Percentiles rank a stretch among this genome's conserved stretches.
phyloP scores from a whole-genome alignment of 2,797 vertebrate species.

The Salarias fasciatus region DNA sequence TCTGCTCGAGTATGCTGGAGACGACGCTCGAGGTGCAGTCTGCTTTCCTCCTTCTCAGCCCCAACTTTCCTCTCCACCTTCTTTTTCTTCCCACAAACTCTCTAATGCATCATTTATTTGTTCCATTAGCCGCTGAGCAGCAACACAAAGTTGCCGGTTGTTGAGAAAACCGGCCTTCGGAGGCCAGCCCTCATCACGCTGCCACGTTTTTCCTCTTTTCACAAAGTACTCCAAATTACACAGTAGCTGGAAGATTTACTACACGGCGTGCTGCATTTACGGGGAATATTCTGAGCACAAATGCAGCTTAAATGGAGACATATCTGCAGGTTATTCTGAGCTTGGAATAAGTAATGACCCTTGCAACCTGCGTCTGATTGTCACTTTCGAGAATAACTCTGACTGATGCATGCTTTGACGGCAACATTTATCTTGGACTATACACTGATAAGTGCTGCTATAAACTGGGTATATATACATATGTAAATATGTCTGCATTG shows the following conservation, averaged over 20 bases:
- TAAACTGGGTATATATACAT: slow-evolving; percentile 4
- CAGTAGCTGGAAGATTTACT: slow-evolving; percentile 25
- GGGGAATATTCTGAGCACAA: slow-evolving; percentile 7
- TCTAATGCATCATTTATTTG: slow-evolving; percentile 64
- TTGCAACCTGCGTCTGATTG: slow-evolving; percentile 5
- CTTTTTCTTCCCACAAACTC: slow-evolving; percentile 17
- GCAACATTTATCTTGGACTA: slow-evolving; percentile 16
- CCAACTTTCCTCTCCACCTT: slow-evolving; percentile 1
- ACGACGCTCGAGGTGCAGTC: slow-evolving; percentile 5
- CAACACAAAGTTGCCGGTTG: slow-evolving; percentile 21
- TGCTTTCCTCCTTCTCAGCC: too few species aligned
- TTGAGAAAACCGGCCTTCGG: slow-evolving; percentile 26
- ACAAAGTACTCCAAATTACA: slow-evolving; percentile 22
- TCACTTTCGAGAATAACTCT: not conserved
- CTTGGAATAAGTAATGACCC: not conserved
- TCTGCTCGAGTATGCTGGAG: slow-evolving; percentile 26
- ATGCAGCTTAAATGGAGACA: slow-evolving; percentile 13
- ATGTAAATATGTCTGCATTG: slow-evolving; percentile 8
- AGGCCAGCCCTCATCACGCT: slow-evolving; percentile 22
- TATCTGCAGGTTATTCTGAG: not conserved
- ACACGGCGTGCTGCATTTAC: slow-evolving; percentile 2
- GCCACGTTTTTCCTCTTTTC: slow-evolving; percentile 34
- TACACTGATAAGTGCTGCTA: slow-evolving; percentile 1
- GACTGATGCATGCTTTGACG: slow-evolving; percentile 13
- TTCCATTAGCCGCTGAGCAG: slow-evolving; percentile 50